Conservation (phyloP, 92 coral and sea anemone genomes). For the Plumapathes pennacea region DNA sequence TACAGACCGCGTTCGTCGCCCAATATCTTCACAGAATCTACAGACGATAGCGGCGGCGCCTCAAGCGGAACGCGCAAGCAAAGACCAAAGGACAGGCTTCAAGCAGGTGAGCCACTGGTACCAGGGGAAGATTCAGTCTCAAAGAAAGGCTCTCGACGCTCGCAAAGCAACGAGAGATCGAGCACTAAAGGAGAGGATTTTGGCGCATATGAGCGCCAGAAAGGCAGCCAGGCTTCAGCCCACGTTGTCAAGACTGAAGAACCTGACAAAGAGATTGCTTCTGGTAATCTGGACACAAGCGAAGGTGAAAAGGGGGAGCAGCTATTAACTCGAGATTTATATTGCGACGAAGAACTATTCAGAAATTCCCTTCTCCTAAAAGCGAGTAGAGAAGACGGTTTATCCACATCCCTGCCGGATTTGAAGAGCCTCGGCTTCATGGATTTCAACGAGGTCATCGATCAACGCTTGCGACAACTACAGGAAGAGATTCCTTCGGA, state of each 20-base stretch:
- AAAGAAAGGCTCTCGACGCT: background rate
- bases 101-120: conserved; percentile 12
- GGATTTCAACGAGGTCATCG: conserved; percentile 84
- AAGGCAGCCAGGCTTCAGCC: background rate
- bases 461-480: conserved; percentile 51
- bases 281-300: conserved; percentile 4
- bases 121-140: background rate
- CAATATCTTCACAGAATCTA: conserved; percentile 8
- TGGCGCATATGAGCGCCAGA: background rate
- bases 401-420: conserved; percentile 61
- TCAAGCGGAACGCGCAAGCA: too few relatives aligned
- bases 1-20: conserved; percentile 49
- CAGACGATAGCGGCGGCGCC: too few relatives aligned
- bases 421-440: conserved; percentile 75
- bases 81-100: too few relatives aligned
- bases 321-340: background rate
- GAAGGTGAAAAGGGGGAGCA: conserved; percentile 8
- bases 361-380: conserved; percentile 61
- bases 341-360: conserved; percentile 46
- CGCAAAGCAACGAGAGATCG: background rate
- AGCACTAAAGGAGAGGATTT: background rate
- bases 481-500: conserved; percentile 71
- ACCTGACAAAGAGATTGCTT: background rate
- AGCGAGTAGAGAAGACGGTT: conserved; percentile 50
- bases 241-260: background rate